Percentiles rank a stretch among this genome's conserved stretches.
These are phyloP conservation scores for Bradypodion ventrale DNA, from an alignment of 2,797 vertebrate genomes.

Conservation along the genomic window DNA sequence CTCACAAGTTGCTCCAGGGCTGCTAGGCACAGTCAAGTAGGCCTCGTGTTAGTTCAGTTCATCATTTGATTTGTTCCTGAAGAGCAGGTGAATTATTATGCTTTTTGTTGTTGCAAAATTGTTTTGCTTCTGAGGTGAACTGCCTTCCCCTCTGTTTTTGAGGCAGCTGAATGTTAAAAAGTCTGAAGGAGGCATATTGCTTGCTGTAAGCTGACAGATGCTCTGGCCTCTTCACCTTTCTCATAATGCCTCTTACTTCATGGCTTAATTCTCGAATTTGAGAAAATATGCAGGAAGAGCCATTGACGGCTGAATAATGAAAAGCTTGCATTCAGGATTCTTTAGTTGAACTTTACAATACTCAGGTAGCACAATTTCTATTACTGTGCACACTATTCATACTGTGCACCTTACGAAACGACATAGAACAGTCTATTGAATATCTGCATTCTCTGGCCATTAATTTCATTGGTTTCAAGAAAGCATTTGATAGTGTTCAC, in stretches of 20 bases:
- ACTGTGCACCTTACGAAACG: too few species aligned
- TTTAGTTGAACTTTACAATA: not conserved
- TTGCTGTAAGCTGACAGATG: not conserved
- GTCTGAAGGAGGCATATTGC: not conserved
- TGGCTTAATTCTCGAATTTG: slow-evolving; percentile 33
- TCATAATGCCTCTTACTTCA: slow-evolving; percentile 4
- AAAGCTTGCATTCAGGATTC: not conserved
- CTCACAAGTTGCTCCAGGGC: slow-evolving; percentile 27
- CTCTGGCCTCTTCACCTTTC: not conserved
- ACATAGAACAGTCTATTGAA: too few species aligned
- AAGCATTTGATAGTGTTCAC: too few species aligned
- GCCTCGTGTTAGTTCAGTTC: slow-evolving; percentile 21
- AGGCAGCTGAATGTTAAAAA: slow-evolving; percentile 37
- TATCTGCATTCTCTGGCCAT: too few species aligned
- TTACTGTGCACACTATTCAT: too few species aligned
- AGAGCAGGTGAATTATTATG: slow-evolving; percentile 28
- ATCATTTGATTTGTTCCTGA: slow-evolving; percentile 50
- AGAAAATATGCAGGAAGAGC: slow-evolving; percentile 5
- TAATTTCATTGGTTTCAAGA: too few species aligned
- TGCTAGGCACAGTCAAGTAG: slow-evolving; percentile 1
- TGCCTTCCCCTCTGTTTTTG: slow-evolving; percentile 27
- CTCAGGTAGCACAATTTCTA: not conserved
- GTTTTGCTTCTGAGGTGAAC: slow-evolving; percentile 45
- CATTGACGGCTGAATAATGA: slow-evolving; percentile 2
- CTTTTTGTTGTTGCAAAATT: slow-evolving; percentile 31